A percentile compares a stretch with the other conserved stretches of the same genome.
Evolutionary conservation across 2,888 invertebrate species (phyloP).

Genomic region (Tyria jacobaeae): DNA sequence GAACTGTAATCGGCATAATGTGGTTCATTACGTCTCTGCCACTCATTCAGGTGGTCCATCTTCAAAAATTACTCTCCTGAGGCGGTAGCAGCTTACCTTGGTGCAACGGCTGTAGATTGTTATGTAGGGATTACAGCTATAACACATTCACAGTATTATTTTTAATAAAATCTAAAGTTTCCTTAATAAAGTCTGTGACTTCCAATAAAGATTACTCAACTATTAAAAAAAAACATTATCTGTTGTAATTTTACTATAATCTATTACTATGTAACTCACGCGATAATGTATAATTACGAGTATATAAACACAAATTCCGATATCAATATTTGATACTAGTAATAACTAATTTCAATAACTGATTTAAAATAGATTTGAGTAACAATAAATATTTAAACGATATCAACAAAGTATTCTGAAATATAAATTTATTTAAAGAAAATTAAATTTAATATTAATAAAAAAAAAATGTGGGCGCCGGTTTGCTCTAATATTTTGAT

Average conservation of each 20-base stretch:
- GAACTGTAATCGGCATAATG: too few species aligned
- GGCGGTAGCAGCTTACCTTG: not conserved
- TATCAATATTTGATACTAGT: not conserved
- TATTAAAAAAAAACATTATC: not conserved
- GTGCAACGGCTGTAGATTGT: not conserved
- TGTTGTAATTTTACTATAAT: not conserved
- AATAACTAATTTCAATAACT: not conserved
- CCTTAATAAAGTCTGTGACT: too few species aligned
- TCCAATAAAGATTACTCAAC: too few species aligned
- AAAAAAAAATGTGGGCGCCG: too few species aligned
- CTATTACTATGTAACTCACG: too few species aligned
- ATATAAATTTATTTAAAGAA: not conserved
- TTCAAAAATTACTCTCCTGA: not conserved
- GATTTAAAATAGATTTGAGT: not conserved
- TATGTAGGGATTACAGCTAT: too few species aligned
- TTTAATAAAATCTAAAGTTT: too few species aligned
- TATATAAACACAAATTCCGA: not conserved
- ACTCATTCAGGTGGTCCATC: not conserved
- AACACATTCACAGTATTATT: not conserved
- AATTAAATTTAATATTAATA: too few species aligned
- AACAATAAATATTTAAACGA: not conserved
- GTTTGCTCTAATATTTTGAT: not conserved
- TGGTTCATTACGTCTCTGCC: too few species aligned
- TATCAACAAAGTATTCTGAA: not conserved
- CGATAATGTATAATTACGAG: too few species aligned